Base-by-base conservation (phyloP, 2,797 vertebrate species). In the Cichlasoma orientale region DNA sequence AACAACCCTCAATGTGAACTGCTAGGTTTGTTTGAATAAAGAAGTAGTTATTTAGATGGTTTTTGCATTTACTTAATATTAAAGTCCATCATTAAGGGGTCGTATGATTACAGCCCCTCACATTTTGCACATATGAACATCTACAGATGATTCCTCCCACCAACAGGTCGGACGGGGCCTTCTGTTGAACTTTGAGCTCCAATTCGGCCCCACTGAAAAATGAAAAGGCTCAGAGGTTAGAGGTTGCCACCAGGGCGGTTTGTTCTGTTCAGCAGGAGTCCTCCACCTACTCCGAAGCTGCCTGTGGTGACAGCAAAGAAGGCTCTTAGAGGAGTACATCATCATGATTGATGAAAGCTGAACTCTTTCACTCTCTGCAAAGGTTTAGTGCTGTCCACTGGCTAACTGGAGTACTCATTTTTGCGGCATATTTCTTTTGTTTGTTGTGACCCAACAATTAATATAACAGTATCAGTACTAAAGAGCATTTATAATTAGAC, bases 101-200 rank as follows among this genome's bases (percentile, higher is more conserved):
- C 8, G 31, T 13, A 11, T 31, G 1, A 44, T 11, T 7, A 21
- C 12, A 57, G 56, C n/a, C 13, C 10, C 2, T n/a, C 11, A 19
- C 41, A 47, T 23, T 63, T 38, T 47, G 27, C 10, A 47, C 61
- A 61, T 12, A 57, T 56, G 57, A 56, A 25, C 58, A 66, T 27
- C 13, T 19, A 47, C 23, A 33, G 4, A 88, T 85, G 74, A 66
- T 73, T 82, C 70, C 52, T 73, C 23, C 72, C 71, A 53, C 74
- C 52, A 57, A 72, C 53, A 72, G 81, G 73, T 91, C 78, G 84
- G 53, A 29, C 80, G 83, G 56, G 29, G 59, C 73, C 70, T 36
- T 77, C 31, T 6, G 31, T 41, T 91, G 77, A 90, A 73, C 88
- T 79, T 19, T 90, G 79, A 91, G 57, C 85, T 41, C 61, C 23